Percentiles rank a stretch among this genome's conserved stretches.
Conservation (phyloP, 2,113 vertebrate genomes). For the Apodemus speciosus region DNA sequence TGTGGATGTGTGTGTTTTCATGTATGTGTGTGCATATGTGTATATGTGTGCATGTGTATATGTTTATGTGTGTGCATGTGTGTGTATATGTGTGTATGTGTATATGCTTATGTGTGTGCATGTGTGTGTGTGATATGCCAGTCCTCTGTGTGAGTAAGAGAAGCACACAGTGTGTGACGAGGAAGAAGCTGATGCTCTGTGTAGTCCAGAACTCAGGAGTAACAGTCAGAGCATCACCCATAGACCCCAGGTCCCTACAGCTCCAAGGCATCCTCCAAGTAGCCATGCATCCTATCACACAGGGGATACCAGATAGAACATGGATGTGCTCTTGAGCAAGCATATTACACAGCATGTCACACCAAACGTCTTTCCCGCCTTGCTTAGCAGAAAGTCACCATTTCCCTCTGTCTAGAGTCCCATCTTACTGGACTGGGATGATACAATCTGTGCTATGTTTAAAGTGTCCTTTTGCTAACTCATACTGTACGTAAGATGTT, state of each 20-base stretch:
- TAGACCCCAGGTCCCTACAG: background rate
- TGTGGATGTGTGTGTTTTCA: no score
- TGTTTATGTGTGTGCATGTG: no score
- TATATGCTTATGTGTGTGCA: background rate
- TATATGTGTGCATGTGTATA: no score
- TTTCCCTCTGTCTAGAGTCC: background rate
- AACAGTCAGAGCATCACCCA: background rate
- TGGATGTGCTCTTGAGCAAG: background rate
- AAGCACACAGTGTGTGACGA: background rate
- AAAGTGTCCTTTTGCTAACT: background rate
- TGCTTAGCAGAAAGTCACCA: background rate
- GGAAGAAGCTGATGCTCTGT: background rate
- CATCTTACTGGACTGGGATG: background rate
- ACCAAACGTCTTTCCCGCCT: background rate
- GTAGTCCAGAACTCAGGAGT: background rate
- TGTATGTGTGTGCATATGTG: no score
- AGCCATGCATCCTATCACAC: no score
- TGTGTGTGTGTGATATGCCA: background rate
- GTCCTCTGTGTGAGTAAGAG: background rate
- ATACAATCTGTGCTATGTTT: no score
- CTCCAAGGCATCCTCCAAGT: background rate
- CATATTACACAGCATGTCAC: background rate
- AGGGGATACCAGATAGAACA: background rate
- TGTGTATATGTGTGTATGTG: no score
- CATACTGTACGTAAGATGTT: background rate